A percentile compares a stretch with the other conserved stretches of the same genome.
Conservation (phyloP, 1,140 invertebrate genomes). For the Zelostemma sp. region DNA sequence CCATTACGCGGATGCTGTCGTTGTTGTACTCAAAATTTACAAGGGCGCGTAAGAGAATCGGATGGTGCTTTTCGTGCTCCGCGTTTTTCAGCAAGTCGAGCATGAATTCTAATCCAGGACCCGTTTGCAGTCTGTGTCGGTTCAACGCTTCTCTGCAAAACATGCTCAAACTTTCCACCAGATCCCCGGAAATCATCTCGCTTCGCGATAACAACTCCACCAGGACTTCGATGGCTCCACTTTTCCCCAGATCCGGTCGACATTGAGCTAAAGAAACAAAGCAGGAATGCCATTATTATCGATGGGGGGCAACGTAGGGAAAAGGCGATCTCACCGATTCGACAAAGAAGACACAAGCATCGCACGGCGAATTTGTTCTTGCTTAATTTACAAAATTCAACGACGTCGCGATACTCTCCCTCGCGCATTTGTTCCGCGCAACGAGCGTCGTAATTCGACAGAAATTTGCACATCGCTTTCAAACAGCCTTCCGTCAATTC, state of each 20-base stretch:
- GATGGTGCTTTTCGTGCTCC: conserved; percentile 52
- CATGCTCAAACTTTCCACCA: conserved; percentile 52
- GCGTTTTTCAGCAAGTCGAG: conserved; percentile 50
- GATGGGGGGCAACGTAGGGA: too few relatives aligned
- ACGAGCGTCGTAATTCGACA: conserved; percentile 35
- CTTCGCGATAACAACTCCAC: conserved; percentile 44
- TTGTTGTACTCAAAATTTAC: conserved; percentile 56
- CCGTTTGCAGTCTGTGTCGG: conserved; percentile 49
- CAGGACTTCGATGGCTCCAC: conserved; percentile 49
- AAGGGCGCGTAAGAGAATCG: conserved; percentile 53
- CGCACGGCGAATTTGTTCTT: conserved; percentile 58
- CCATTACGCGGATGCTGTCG: conserved; percentile 55
- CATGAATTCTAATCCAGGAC: conserved; percentile 56
- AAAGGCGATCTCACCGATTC: conserved; percentile 31
- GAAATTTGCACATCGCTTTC: conserved; percentile 57
- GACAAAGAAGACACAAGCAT: conserved; percentile 55
- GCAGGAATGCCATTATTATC: neutral
- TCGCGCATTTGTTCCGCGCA: conserved; percentile 51
- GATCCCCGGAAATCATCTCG: conserved; percentile 35
- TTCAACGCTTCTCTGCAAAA: conserved; percentile 63
- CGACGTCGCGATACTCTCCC: conserved; percentile 52
- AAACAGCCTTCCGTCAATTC: conserved; percentile 57
- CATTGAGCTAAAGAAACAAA: conserved; percentile 41
- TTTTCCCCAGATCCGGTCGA: conserved; percentile 55
- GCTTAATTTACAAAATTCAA: conserved; percentile 42